Evolutionary conservation across 2,113 vertebrate species (phyloP).

Genomic region (Capra hircus): DNA sequence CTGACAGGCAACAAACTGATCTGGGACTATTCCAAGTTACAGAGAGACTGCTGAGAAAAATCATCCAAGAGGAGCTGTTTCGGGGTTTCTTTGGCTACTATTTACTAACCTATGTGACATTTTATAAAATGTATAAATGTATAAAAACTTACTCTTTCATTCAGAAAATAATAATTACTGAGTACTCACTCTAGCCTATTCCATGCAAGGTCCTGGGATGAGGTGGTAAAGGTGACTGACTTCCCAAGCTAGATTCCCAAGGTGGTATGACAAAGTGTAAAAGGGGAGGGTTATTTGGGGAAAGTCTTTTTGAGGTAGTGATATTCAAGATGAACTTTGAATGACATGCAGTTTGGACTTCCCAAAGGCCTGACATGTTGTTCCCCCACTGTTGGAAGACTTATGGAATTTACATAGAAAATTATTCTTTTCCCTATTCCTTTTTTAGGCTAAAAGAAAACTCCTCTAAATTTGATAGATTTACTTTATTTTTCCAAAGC

Average conservation of each 20-base stretch:
- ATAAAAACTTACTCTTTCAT: background rate
- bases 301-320: background rate
- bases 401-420: background rate
- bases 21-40: background rate
- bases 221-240: background rate
- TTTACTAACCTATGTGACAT: background rate
- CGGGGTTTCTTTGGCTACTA: background rate
- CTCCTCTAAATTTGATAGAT: background rate
- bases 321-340: background rate
- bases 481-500: background rate
- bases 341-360: background rate
- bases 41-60: background rate
- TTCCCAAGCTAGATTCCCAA: background rate
- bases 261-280: background rate
- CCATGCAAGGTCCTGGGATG: background rate
- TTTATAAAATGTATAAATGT: background rate
- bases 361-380: background rate
- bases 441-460: constrained; percentile 2
- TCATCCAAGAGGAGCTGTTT: background rate
- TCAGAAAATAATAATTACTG: background rate
- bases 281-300: background rate
- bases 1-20: background rate
- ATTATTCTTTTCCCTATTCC: background rate
- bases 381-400: background rate
- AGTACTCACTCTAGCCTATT: background rate